Evolutionary conservation across 2,113 vertebrate genomes (phyloP).

Genomic region (Vulpes lagopus): DNA sequence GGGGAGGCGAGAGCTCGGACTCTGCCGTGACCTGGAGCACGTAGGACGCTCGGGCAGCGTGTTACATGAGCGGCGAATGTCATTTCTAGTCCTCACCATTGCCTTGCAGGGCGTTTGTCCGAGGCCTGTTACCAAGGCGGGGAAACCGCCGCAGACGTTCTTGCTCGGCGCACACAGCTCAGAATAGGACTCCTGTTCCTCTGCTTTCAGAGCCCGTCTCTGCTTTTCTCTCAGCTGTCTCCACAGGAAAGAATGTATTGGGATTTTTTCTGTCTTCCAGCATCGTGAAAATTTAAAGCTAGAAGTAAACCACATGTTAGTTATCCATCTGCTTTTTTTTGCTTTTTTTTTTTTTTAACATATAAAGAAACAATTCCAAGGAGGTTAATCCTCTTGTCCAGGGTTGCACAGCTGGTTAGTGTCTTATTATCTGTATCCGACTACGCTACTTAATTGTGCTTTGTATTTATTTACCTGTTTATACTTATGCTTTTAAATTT

Average conservation of each 20-base stretch:
- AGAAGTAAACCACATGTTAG: not conserved
- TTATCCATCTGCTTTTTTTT: not conserved
- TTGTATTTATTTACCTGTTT: not conserved
- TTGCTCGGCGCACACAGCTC: not conserved
- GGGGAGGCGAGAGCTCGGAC: not conserved
- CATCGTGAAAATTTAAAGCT: not conserved
- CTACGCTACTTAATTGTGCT: too few relatives aligned
- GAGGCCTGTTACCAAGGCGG: fast-evolving
- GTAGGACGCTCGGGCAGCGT: fast-evolving
- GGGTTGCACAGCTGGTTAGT: not conserved
- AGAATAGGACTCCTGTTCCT: not conserved
- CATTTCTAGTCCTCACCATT: not conserved
- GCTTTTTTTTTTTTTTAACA: not conserved
- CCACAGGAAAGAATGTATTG: not conserved
- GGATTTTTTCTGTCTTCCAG: not conserved
- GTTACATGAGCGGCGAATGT: not conserved
- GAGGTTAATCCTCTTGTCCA: not conserved
- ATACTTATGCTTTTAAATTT: not conserved
- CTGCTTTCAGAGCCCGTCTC: not conserved
- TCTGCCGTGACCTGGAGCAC: not conserved
- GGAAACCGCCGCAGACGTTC: not conserved
- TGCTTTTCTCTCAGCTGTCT: not conserved
- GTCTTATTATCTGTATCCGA: not conserved
- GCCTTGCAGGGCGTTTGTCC: fast-evolving
- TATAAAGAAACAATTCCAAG: not conserved